phyloP scores from a whole-genome alignment of 2,113 vertebrate genomes.

The Irena cyanogastra region DNA sequence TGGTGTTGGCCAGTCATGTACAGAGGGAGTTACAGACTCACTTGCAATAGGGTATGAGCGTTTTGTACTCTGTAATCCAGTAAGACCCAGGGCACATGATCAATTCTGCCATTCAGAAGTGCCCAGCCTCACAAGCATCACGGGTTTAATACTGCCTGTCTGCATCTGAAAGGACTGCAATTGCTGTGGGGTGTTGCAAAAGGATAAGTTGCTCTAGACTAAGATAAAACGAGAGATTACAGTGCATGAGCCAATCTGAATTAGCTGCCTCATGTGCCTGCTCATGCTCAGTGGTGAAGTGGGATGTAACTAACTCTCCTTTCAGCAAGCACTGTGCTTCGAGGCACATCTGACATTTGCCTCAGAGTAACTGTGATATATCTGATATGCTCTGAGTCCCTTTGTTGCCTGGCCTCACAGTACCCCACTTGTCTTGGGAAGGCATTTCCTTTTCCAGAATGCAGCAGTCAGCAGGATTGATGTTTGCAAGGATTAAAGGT shows the following conservation, averaged over 20 bases:
- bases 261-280: not conserved
- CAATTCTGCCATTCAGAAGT: not conserved
- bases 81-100: not conserved
- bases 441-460: not conserved
- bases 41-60: accelerated
- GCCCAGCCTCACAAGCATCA: not conserved
- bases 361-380: not conserved
- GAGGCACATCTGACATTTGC: slow-evolving; percentile 15
- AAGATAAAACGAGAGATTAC: not conserved
- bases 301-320: not conserved
- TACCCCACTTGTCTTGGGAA: not conserved
- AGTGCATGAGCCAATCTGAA: not conserved
- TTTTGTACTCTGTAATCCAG: not conserved
- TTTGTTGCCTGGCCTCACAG: not conserved
- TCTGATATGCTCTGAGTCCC: not conserved
- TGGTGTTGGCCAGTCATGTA: not conserved
- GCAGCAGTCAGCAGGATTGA: not conserved
- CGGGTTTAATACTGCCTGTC: not conserved
- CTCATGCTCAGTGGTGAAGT: not conserved
- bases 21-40: not conserved
- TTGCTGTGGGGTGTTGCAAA: not conserved
- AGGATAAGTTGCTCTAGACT: not conserved
- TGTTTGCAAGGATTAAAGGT: not conserved
- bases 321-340: not conserved
- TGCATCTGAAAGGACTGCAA: not conserved